Evolutionary conservation across 2,113 vertebrate genomes (phyloP).

Genomic region (Crypturellus undulatus): DNA sequence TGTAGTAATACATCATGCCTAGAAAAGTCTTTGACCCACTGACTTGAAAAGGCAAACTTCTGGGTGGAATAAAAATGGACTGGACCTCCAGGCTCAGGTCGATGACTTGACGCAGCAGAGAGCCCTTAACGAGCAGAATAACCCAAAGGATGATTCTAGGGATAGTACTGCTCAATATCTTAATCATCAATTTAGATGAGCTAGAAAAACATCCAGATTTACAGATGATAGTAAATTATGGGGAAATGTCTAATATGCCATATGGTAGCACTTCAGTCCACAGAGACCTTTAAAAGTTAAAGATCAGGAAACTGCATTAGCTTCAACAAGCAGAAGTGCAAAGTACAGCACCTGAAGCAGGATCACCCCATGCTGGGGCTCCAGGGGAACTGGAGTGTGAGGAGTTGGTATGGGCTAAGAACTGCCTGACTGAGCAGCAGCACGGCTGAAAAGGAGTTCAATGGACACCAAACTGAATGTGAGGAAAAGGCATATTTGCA

Average conservation of each 20-base stretch:
- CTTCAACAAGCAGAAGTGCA: neutral
- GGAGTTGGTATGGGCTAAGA: neutral
- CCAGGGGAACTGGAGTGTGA: too few species aligned
- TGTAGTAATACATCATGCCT: neutral
- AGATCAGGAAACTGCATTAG: neutral
- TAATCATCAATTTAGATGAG: neutral
- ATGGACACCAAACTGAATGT: neutral
- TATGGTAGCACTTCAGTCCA: neutral
- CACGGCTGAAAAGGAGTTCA: neutral
- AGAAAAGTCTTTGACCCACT: neutral
- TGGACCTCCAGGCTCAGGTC: neutral
- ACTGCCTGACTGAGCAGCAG: neutral
- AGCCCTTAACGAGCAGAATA: neutral
- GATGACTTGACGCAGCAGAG: neutral
- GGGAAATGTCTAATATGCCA: fast-evolving
- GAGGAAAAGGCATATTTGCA: neutral
- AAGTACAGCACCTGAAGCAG: neutral
- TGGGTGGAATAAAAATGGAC: neutral
- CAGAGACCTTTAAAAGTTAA: neutral
- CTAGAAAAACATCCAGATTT: neutral
- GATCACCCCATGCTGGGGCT: fast-evolving
- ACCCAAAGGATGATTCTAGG: neutral
- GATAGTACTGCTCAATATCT: neutral
- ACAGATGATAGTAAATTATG: neutral
- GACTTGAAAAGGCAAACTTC: fast-evolving